A percentile compares a stretch with the other conserved stretches of the same genome.
These are phyloP conservation scores for Dendrolimus kikuchii DNA, from an alignment of 1,140 invertebrate genomes.

Conservation along the genomic window DNA sequence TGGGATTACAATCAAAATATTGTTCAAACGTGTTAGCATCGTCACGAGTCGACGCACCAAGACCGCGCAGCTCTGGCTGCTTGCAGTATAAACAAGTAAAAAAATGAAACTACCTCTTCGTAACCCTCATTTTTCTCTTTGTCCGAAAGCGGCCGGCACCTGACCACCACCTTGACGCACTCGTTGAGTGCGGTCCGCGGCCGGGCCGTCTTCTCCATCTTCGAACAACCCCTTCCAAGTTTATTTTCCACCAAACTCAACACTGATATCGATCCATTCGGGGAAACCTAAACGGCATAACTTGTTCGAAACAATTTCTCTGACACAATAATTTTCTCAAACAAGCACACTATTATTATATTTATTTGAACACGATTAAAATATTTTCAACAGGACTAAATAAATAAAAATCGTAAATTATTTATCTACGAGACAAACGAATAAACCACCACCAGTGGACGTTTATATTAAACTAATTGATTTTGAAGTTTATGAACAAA, in stretches of 20 bases:
- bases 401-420: constrained; percentile 63
- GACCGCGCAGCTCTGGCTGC: constrained; percentile 37
- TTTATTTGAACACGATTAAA: constrained; percentile 32
- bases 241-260: constrained; percentile 44
- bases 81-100: constrained; percentile 33
- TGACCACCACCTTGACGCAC: constrained; percentile 90
- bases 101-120: constrained; percentile 70
- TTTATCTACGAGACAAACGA: constrained; percentile 29
- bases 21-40: not conserved
- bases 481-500: constrained; percentile 19
- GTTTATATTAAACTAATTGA: constrained; percentile 57
- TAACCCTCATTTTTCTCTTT: constrained; percentile 85
- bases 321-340: constrained; percentile 11
- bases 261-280: constrained; percentile 69
- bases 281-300: constrained; percentile 54
- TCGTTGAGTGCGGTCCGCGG: constrained; percentile 76
- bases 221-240: constrained; percentile 33
- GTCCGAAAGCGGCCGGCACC: constrained; percentile 91
- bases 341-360: constrained; percentile 25
- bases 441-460: constrained; percentile 43
- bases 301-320: constrained; percentile 33
- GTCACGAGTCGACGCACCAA: constrained; percentile 34
- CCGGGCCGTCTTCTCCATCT: constrained; percentile 66
- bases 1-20: not conserved
- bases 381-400: constrained; percentile 49